A percentile compares a stretch with the other conserved stretches of the same genome.
Evolutionary conservation across 1,140 invertebrate species (phyloP).

Genomic region (Cryptotermes secundus): DNA sequence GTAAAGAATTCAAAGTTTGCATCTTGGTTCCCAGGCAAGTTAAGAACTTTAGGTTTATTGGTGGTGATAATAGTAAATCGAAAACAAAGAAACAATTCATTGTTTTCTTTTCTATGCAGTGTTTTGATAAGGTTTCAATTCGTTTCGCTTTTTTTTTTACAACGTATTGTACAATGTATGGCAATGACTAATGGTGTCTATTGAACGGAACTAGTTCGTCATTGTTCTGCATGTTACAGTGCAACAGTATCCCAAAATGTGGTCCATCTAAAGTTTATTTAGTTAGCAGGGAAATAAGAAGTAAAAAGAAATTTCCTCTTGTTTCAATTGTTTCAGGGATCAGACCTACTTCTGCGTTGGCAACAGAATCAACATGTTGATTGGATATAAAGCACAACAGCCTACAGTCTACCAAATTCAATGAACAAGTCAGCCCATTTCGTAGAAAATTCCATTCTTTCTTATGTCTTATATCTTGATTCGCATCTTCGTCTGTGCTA

Average conservation of each 20-base stretch:
- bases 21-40: background rate
- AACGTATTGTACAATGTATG: background rate
- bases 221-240: background rate
- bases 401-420: background rate
- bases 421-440: background rate
- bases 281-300: background rate
- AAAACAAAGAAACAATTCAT: background rate
- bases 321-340: background rate
- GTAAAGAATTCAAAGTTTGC: too few species aligned
- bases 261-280: too few species aligned
- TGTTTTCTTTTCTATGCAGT: background rate
- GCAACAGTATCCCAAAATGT: background rate
- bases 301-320: background rate
- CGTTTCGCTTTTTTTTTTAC: background rate
- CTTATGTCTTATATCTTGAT: constrained; percentile 14
- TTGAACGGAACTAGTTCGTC: background rate
- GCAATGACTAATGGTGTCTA: background rate
- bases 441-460: background rate
- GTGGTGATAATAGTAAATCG: background rate
- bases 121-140: background rate
- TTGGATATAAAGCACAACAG: background rate
- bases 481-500: background rate
- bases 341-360: background rate
- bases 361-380: constrained; percentile 13
- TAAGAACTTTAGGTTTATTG: background rate